Evolutionary conservation across 1,140 invertebrate species (phyloP).

Genomic region (Drosophila orena): DNA sequence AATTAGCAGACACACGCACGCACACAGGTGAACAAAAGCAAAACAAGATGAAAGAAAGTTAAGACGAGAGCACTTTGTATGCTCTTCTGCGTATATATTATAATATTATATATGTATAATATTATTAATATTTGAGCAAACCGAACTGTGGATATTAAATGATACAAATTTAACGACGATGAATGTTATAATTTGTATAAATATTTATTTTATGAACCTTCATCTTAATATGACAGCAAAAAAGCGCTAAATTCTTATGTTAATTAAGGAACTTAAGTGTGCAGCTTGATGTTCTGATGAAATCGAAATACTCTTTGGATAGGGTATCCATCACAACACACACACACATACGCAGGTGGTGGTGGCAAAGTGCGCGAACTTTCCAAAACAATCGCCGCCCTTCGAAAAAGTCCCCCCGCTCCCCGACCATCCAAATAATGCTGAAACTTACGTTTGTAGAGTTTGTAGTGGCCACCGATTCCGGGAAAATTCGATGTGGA

Average conservation of each 20-base stretch:
- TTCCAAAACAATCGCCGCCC: constrained; percentile 23
- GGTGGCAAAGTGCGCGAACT: constrained; percentile 48
- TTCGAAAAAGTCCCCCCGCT: neutral
- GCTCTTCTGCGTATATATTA: neutral
- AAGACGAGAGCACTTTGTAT: neutral
- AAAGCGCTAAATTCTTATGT: too few relatives aligned
- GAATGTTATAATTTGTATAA: too few relatives aligned
- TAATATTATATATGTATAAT: neutral
- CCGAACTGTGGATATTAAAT: too few relatives aligned
- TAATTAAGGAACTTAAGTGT: too few relatives aligned
- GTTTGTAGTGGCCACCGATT: constrained; percentile 18
- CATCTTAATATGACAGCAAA: too few relatives aligned
- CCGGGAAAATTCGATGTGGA: constrained; percentile 14
- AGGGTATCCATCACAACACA: neutral
- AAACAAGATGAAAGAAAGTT: constrained; percentile 9
- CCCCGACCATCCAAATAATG: neutral
- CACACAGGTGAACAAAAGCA: constrained; percentile 7
- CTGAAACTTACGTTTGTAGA: constrained; percentile 29
- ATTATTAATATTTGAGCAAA: neutral
- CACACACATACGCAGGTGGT: constrained; percentile 22
- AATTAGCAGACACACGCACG: constrained; percentile 49
- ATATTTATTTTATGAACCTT: neutral
- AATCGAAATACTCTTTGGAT: neutral
- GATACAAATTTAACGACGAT: too few relatives aligned
- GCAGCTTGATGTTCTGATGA: neutral